Percentiles rank a stretch among this genome's conserved stretches.
phyloP scores from a whole-genome alignment of 2,113 vertebrate species.

The Lycocorax pyrrhopterus region DNA sequence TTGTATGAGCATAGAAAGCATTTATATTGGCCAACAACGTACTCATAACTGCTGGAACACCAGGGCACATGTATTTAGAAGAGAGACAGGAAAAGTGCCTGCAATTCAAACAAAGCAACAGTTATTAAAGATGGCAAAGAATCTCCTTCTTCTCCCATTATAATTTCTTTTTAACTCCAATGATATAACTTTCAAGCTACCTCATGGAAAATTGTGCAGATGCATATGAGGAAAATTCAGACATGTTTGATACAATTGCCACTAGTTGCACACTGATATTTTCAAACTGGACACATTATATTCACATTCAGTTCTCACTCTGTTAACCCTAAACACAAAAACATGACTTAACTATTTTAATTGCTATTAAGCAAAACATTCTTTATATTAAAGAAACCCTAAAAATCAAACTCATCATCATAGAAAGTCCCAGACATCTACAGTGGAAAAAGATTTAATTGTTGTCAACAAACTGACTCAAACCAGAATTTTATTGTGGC shows the following conservation, averaged over 20 bases:
- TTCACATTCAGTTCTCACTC: background rate
- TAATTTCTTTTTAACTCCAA: background rate
- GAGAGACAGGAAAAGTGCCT: slow-evolving; percentile 98
- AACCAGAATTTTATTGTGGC: background rate
- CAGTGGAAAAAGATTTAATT: background rate
- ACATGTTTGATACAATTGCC: background rate
- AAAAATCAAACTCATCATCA: background rate
- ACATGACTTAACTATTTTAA: background rate
- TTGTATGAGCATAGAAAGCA: slow-evolving; percentile 96
- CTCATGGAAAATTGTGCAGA: background rate
- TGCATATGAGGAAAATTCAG: background rate
- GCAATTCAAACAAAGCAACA: slow-evolving; percentile 39
- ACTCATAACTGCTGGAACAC: slow-evolving; percentile 97
- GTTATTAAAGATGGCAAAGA: background rate
- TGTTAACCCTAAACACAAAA: background rate
- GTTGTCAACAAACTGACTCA: background rate
- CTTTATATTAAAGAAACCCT: background rate
- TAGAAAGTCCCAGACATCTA: background rate
- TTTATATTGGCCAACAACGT: slow-evolving; percentile 96
- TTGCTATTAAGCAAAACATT: background rate
- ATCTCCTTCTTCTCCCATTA: background rate
- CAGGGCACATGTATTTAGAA: slow-evolving; percentile 96
- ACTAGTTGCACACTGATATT: background rate
- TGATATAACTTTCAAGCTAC: background rate
- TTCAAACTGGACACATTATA: background rate